These are phyloP conservation scores for Sardinella longiceps DNA, from an alignment of 2,797 vertebrate species.

Conservation along the genomic window DNA sequence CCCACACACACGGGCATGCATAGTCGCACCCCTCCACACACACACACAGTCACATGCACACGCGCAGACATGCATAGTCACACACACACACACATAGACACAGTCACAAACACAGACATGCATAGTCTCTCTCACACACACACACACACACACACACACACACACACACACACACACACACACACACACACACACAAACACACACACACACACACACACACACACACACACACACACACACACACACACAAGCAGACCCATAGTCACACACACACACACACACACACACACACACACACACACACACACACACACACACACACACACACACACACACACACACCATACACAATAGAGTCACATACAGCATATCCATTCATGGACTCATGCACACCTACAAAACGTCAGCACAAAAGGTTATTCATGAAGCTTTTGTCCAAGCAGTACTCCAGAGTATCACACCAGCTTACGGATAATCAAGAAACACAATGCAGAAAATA, in stretches of 20 bases:
- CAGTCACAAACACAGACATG: not conserved
- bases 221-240: not conserved
- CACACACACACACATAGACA: not conserved
- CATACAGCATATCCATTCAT: not conserved
- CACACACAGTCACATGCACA: not conserved
- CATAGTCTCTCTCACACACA: not conserved
- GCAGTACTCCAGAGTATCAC: not conserved
- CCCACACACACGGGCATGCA: not conserved
- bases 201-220: too few species aligned
- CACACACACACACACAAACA: constrained; percentile 12
- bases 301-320: not conserved
- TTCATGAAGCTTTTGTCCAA: too few species aligned
- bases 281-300: not conserved
- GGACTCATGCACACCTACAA: not conserved
- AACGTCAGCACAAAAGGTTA: not conserved
- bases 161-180: not conserved
- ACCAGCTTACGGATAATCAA: not conserved
- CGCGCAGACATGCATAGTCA: not conserved
- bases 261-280: not conserved
- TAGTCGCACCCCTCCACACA: not conserved
- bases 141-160: not conserved
- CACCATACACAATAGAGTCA: not conserved
- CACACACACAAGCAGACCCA: constrained; percentile 5
- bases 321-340: constrained; percentile 17
- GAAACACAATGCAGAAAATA: not conserved